Percentiles rank a stretch among this genome's conserved stretches.
phyloP scores from a whole-genome alignment of 2,797 vertebrate species.

The Monodelphis domestica region DNA sequence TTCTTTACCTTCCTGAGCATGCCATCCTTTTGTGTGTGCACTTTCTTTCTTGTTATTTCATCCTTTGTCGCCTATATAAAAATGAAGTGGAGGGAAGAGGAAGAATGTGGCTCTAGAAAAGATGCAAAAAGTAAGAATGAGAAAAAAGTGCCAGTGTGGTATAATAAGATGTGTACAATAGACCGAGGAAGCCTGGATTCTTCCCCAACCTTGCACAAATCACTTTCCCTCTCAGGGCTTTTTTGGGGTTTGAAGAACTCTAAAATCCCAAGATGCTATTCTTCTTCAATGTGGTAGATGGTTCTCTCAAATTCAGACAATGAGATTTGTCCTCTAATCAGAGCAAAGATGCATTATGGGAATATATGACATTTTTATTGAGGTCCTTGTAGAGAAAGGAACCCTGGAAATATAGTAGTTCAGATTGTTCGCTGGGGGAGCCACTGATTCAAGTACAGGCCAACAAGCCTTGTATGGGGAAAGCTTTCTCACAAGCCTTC shows the following conservation, averaged over 20 bases:
- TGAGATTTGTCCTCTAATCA: neutral
- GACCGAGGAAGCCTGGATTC: neutral
- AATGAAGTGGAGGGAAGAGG: too few species aligned
- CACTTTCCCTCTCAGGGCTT: neutral
- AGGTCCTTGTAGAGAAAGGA: conserved; percentile 71
- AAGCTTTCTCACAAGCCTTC: conserved; percentile 84
- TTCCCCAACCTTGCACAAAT: neutral
- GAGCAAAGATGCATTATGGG: conserved; percentile 32
- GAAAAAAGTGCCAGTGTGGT: too few species aligned
- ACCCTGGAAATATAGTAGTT: conserved; percentile 71
- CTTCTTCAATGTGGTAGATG: neutral
- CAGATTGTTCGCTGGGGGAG: conserved; percentile 53
- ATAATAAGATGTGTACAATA: too few species aligned
- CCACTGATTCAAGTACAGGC: conserved; percentile 39
- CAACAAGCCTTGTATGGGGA: conserved; percentile 71
- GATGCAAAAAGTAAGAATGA: too few species aligned
- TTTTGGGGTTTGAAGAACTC: neutral
- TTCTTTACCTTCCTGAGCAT: too few species aligned
- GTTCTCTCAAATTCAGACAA: neutral
- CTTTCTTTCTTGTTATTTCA: neutral
- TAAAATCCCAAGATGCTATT: neutral
- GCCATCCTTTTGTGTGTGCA: neutral
- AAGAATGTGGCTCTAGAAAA: too few species aligned
- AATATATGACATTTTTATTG: conserved; percentile 51
- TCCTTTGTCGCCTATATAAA: too few species aligned